Conservation (phyloP, 2,113 vertebrate genomes). For the Cyphomyrus discorhynchus region DNA sequence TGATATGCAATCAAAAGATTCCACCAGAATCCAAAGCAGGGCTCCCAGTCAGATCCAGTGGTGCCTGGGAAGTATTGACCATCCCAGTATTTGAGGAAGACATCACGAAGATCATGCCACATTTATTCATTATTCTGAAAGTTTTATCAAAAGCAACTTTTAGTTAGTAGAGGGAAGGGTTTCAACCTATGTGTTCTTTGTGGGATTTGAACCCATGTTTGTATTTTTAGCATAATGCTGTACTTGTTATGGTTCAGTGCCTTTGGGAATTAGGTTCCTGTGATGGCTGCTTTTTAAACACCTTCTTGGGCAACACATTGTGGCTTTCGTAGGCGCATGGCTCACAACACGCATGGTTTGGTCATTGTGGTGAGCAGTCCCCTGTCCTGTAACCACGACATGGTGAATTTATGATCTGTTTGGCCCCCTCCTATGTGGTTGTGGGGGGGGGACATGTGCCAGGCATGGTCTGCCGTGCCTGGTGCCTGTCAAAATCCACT, state of each 20-base stretch:
- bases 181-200: not conserved
- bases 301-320: not conserved
- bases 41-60: not conserved
- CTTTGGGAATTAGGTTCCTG: not conserved
- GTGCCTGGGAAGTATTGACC: not conserved
- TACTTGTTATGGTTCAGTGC: not conserved
- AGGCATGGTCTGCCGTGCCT: not conserved
- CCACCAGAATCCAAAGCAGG: not conserved
- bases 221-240: not conserved
- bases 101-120: not conserved
- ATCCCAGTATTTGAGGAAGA: not conserved
- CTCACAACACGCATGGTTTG: not conserved
- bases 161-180: not conserved
- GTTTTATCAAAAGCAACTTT: not conserved
- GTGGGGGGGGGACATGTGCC: not conserved
- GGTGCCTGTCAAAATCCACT: conserved; percentile 20
- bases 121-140: not conserved
- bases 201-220: not conserved
- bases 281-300: not conserved
- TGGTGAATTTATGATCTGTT: not conserved
- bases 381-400: not conserved
- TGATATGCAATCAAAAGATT: not conserved
- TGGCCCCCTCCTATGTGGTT: not conserved
- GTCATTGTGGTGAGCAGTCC: not conserved
- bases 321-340: not conserved